Evolutionary conservation across 1,140 invertebrate species (phyloP), one percentile per base, ranked within the genome.

Genomic region (Trachymyrmex cornetzi): DNA sequence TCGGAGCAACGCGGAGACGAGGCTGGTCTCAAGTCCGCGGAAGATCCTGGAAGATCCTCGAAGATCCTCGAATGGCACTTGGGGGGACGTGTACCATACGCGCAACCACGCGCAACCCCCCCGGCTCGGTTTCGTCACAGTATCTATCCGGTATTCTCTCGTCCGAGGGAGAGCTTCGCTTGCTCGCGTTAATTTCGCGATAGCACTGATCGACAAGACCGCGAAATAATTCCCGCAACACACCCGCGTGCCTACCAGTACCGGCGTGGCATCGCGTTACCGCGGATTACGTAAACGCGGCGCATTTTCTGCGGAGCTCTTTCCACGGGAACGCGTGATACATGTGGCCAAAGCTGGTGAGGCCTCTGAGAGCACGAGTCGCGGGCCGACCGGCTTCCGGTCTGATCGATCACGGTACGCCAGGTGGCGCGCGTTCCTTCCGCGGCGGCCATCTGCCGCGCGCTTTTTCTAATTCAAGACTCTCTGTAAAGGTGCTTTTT

Each of bases 281-380:
- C 85, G 77, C 87, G 64, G 85, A 91, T 94, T 94, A 94, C 92
- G 92, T 93, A 93, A 94, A 93, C 88, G 90, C 88, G 80, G 77
- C 30, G 74, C 93, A 93, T 94, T 90, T 93, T 92, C 90, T 84
- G 48, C 59, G 57, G 50, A 88, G 71, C 85, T 90, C 92, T 92
- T 87, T 87, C 61, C 77, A 89, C 63, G 59, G 79, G 79, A 89
- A 77, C 87, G 63, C 85, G 71, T 88, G 87, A 93, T 87, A 93
- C 93, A 93, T 94, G 93, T 93, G 92, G 92, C 88, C 90, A 91
- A 92, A 88, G 92, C 89, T 92, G 90, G 34, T 86, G 87, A 91
- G 88, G 89, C 89, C 89, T 91, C 77, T 91, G 64, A 57, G 48
- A 57, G 50, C 66, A 64, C 87, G 79, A 89, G 87, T 16, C 12